Evolutionary conservation across 2,888 invertebrate genomes (phyloP).

Genomic region (Metalampra italica): DNA sequence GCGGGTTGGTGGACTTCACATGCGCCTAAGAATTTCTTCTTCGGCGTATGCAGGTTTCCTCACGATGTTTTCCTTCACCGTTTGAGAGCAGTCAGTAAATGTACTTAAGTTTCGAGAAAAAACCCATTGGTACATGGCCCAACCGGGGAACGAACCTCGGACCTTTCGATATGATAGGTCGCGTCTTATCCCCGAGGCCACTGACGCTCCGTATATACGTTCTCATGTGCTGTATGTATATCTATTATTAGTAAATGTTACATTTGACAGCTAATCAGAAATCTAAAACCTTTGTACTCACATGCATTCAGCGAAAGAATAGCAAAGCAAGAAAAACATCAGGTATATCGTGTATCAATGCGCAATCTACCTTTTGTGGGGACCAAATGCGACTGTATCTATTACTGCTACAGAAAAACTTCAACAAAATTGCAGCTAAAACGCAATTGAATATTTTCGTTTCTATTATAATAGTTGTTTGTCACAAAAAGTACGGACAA

Average conservation of each 20-base stretch:
- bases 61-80: no score
- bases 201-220: no score
- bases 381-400: constrained; percentile 58
- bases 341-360: constrained; percentile 71
- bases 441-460: constrained; percentile 66
- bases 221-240: not conserved
- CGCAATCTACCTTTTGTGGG: constrained; percentile 68
- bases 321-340: constrained; percentile 55
- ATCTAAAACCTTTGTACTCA: constrained; percentile 45
- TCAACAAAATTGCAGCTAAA: constrained; percentile 61
- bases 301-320: constrained; percentile 30
- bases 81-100: no score
- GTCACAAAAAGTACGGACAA: constrained; percentile 61
- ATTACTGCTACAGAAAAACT: constrained; percentile 53
- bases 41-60: no score
- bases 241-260: not conserved
- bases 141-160: no score
- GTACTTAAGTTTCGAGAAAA: no score
- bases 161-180: no score
- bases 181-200: no score
- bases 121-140: no score
- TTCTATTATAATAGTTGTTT: constrained; percentile 38
- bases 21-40: no score
- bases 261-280: constrained; percentile 40
- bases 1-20: no score